Base-by-base conservation (phyloP, 2,113 vertebrate genomes). In the Pelmatolapia mariae region DNA sequence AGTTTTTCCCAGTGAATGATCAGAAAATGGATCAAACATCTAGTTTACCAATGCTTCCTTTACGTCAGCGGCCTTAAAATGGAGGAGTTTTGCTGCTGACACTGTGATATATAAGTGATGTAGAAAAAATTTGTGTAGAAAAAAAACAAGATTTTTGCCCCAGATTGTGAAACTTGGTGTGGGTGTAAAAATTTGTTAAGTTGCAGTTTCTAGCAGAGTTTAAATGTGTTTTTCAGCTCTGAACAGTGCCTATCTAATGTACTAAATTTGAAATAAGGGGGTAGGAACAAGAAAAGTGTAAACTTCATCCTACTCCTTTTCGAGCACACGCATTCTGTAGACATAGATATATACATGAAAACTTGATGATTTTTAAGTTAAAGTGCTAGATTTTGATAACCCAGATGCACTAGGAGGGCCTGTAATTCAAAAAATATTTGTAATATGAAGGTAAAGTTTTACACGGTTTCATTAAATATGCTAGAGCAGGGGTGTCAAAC, bases 371-470 rank as follows among this genome's bases (percentile, higher is more conserved):
- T n/a, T n/a, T n/a, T n/a, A n/a, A n/a, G n/a, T n/a, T n/a, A n/a
- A n/a, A n/a, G 38, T 16, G 5, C 8, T 16, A 26, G 38, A 29
- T 47, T 76, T 45, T 47, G 22, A 29, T 10, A 26, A 45, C 0
- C 40, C 6, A 26, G 15, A 11, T 76, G 68, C 68, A 47, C 40
- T 11, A 47, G 0, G 43, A 47, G 22, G 24, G 6, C 73, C 45
- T 78, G 26, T 33, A 78, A 78, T 31, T 78, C 0, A 8, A 78
- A 78, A 78, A n/a, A 33, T n/a, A 52, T 33, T 52, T 1, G 18
- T 78, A 78, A 26, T 31, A 52, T 78, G 16, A n/a, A 52, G 26
- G 73, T n/a, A 52, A 78, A 52, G 47, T n/a, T 52, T 78, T 31
- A 5, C 45, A n/a, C n/a, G 15, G 18, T 31, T 78, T 52, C 0